Base-by-base conservation (phyloP, 2,797 vertebrate genomes). In the Sphenodon punctatus region DNA sequence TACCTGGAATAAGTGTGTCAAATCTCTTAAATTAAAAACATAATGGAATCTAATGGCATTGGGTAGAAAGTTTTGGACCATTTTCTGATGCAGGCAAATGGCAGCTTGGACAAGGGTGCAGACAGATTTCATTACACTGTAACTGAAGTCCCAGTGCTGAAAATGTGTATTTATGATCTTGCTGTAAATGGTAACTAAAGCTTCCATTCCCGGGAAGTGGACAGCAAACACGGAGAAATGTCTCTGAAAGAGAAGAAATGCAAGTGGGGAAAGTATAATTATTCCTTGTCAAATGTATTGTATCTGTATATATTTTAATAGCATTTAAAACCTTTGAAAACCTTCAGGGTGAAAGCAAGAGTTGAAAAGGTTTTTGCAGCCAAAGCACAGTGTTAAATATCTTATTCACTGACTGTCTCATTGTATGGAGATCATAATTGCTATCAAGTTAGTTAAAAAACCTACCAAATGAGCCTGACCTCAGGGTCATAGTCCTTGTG, bases 11-110 rank as follows among this genome's bases (percentile, higher is more conserved):
- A 96, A 92, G 81, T 79, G 91, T 36, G 95, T 95, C 67, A 97
- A 92, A 90, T 97, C 94, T 86, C 96, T 92, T 78, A 97, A 93
- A 94, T 97, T 95, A 93, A 98, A 98, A 90, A 92, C 94, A 86
- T 96, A 97, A 92, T 95, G 96, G 82, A 98, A 97, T 88, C 95
- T 96, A 79, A 96, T 96, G 36, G 95, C 95, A 20, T 95, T 97
- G 23, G 94, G 95, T 34, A 97, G 94, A 89, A 98, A 97, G 93
- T 97, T 97, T 92, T 96, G 95, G n/a, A 90, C 96, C 94, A 96
- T 96, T 95, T 98, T 98, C 91, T 97, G 95, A 91, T 97, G 95
- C 74, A 99, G 95, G 92, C 92, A 96, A 85, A 96, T 95, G 46
- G 95, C 89, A 72, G 94, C 94, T 95, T 97, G 92, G 64, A 90